These are phyloP conservation scores for Chrysolina americana DNA, from an alignment of 2,888 invertebrate species.

Conservation along the genomic window DNA sequence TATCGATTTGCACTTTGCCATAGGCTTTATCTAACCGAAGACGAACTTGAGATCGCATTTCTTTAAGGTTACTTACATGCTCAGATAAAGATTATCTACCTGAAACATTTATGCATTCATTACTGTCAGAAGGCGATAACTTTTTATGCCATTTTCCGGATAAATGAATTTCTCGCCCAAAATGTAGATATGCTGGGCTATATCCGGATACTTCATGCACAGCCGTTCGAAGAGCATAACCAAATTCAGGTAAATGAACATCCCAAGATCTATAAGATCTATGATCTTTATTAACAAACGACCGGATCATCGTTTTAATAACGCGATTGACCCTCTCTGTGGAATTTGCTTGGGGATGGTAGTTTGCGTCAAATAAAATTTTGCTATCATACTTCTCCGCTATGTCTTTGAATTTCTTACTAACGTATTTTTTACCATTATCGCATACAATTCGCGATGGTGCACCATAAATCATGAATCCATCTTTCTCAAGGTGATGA, in stretches of 20 bases:
- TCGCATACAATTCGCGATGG: too few relatives aligned
- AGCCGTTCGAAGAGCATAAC: constrained; percentile 45
- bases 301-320: constrained; percentile 47
- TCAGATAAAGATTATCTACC: constrained; percentile 3
- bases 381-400: constrained; percentile 40
- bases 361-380: constrained; percentile 30
- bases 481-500: constrained; percentile 38
- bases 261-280: constrained; percentile 48
- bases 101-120: not conserved
- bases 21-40: constrained; percentile 36
- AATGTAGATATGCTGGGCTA: constrained; percentile 50
- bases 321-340: constrained; percentile 49
- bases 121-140: not conserved
- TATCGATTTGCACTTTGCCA: constrained; percentile 28
- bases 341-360: too few relatives aligned
- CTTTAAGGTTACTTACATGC: constrained; percentile 20
- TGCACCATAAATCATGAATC: too few relatives aligned
- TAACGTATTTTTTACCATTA: constrained; percentile 48
- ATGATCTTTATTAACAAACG: constrained; percentile 24
- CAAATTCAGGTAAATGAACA: constrained; percentile 49
- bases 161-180: constrained; percentile 43
- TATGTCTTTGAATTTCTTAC: constrained; percentile 33
- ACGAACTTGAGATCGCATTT: constrained; percentile 25
- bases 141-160: constrained; percentile 29
- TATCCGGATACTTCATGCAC: not conserved